phyloP scores from a whole-genome alignment of 2,888 invertebrate species.

The Hartigia nigra region DNA sequence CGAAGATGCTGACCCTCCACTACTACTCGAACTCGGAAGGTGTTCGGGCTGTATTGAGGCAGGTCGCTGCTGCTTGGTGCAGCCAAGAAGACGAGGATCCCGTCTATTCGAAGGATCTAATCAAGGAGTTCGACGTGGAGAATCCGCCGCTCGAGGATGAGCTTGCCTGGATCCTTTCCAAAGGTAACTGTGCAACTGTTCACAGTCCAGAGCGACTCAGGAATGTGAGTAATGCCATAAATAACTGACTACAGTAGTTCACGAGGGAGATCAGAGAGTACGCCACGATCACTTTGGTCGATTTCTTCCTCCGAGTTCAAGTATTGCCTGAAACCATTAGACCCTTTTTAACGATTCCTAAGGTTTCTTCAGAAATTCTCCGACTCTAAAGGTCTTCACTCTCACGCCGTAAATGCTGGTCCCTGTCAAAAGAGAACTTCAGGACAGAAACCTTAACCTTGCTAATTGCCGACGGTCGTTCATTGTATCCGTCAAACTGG shows the following conservation, averaged over 20 bases:
- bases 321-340: neutral
- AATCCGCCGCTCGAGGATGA: constrained; percentile 82
- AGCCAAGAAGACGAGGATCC: constrained; percentile 69
- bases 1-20: constrained; percentile 81
- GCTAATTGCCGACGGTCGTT: neutral
- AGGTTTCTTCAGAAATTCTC: neutral
- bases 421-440: neutral
- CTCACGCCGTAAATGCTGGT: neutral
- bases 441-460: neutral
- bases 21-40: constrained; percentile 80
- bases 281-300: neutral
- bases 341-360: neutral
- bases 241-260: neutral
- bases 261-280: neutral
- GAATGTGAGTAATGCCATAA: neutral
- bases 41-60: constrained; percentile 47
- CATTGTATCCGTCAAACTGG: neutral
- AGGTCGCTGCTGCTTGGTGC: constrained; percentile 70
- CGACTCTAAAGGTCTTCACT: neutral
- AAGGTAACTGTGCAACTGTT: constrained; percentile 66
- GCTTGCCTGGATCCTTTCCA: constrained; percentile 77
- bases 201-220: neutral
- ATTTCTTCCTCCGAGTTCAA: neutral
- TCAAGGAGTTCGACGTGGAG: constrained; percentile 87
- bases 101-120: constrained; percentile 84